Percentiles rank a stretch among this genome's conserved stretches.
Conservation (phyloP, 2,888 invertebrate genomes). For the Drosophila quinaria region DNA sequence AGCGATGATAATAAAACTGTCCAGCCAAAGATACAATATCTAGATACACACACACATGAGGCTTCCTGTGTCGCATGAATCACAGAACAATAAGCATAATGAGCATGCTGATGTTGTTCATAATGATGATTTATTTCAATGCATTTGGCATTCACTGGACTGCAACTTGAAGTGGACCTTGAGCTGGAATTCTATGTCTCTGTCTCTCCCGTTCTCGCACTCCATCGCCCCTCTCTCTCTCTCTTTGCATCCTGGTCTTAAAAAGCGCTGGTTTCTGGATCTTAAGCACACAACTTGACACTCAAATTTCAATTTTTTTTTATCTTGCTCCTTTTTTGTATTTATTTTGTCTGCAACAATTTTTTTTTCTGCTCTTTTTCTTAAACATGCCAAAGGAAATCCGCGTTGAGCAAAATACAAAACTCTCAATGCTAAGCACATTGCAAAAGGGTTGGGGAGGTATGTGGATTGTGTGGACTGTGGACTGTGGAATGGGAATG, state of each 20-base stretch:
- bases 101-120: slow-evolving; percentile 10
- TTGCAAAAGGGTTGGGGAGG: not conserved
- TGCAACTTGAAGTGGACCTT: slow-evolving; percentile 26
- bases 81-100: slow-evolving; percentile 32
- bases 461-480: not conserved
- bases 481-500: slow-evolving; percentile 33
- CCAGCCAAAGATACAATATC: slow-evolving; percentile 58
- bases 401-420: slow-evolving; percentile 43
- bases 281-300: slow-evolving; percentile 56
- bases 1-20: slow-evolving; percentile 47
- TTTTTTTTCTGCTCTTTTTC: slow-evolving; percentile 5
- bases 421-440: slow-evolving; percentile 38
- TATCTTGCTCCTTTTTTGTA: slow-evolving; percentile 3
- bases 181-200: slow-evolving; percentile 13
- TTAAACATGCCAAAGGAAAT: slow-evolving; percentile 55
- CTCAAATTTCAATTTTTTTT: slow-evolving; percentile 50
- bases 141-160: slow-evolving; percentile 9
- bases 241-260: slow-evolving; percentile 24
- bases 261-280: slow-evolving; percentile 26
- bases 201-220: not conserved
- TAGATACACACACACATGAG: slow-evolving; percentile 15
- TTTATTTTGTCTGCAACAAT: slow-evolving; percentile 46
- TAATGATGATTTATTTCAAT: slow-evolving; percentile 16
- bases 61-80: slow-evolving; percentile 41
- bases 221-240: not conserved